These are phyloP conservation scores for Dasyprocta punctata DNA, from an alignment of 2,113 vertebrate genomes.

Conservation along the genomic window DNA sequence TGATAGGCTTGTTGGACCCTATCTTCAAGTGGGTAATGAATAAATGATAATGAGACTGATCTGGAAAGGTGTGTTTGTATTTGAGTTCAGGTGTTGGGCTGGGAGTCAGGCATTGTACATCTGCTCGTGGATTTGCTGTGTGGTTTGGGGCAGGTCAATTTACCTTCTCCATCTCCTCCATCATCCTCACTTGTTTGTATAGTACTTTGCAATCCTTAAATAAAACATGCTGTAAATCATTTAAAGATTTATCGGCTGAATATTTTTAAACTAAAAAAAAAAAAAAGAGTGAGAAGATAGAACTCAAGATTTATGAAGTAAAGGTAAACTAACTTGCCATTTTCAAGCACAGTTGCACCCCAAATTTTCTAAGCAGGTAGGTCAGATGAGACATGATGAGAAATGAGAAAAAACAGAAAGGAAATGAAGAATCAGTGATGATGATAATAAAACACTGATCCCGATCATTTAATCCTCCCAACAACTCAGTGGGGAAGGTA, in stretches of 20 bases:
- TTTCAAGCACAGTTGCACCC: neutral
- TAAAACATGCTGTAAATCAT: slow-evolving; percentile 65
- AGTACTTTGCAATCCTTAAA: slow-evolving; percentile 71
- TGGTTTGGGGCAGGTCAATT: slow-evolving; percentile 72
- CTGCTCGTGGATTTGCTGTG: slow-evolving; percentile 38
- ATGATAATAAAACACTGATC: neutral
- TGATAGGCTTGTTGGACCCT: slow-evolving; percentile 46
- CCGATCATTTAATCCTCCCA: neutral
- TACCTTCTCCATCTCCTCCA: slow-evolving; percentile 44
- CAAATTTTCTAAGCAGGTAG: neutral
- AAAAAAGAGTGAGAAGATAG: neutral
- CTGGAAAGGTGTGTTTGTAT: slow-evolving; percentile 56
- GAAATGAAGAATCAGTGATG: neutral
- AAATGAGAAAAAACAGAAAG: neutral
- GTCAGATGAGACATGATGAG: too few relatives aligned
- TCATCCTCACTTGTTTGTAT: slow-evolving; percentile 9
- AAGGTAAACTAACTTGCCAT: neutral
- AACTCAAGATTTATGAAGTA: slow-evolving; percentile 9
- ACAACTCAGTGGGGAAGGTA: neutral
- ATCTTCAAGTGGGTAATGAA: slow-evolving; percentile 62
- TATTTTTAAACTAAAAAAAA: slow-evolving; percentile 54
- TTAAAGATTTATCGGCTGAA: slow-evolving; percentile 68
- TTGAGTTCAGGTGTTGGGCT: slow-evolving; percentile 34
- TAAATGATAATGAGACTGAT: slow-evolving; percentile 60
- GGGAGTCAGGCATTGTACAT: neutral